Evolutionary conservation across 2,888 invertebrate species (phyloP).

Genomic region (Tetragonisca angustula): DNA sequence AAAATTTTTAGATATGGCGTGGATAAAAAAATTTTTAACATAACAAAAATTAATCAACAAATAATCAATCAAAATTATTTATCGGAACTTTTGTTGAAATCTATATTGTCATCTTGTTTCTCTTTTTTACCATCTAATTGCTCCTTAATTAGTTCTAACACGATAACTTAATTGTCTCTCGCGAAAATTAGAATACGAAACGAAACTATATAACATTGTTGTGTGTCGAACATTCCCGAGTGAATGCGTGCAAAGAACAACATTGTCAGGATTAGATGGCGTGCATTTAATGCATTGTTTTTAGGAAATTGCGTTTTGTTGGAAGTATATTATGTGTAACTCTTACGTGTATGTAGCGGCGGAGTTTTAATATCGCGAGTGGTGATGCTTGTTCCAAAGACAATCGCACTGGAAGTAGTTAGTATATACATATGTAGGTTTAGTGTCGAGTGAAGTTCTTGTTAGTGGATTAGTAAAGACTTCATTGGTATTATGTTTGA

Average conservation of each 20-base stretch:
- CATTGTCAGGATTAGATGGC: not conserved
- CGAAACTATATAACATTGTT: not conserved
- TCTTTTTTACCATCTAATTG: no score
- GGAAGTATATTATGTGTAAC: not conserved
- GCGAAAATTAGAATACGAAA: not conserved
- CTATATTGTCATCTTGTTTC: no score
- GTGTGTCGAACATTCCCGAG: not conserved
- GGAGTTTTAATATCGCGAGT: not conserved
- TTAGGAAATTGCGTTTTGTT: conserved; percentile 1
- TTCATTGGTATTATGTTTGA: not conserved
- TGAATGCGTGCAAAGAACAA: not conserved
- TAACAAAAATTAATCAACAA: no score
- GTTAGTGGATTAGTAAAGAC: not conserved
- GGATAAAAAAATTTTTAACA: no score
- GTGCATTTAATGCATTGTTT: not conserved
- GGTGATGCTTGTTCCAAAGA: not conserved
- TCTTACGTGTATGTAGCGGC: not conserved
- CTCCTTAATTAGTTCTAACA: no score
- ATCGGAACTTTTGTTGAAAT: no score
- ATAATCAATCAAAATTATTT: no score
- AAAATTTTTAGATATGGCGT: no score
- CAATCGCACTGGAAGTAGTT: not conserved
- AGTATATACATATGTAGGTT: not conserved
- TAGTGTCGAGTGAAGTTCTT: not conserved
- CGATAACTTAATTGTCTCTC: conserved; percentile 5